Conservation (phyloP, 2,113 vertebrate genomes). For the Eudorcas thomsonii region DNA sequence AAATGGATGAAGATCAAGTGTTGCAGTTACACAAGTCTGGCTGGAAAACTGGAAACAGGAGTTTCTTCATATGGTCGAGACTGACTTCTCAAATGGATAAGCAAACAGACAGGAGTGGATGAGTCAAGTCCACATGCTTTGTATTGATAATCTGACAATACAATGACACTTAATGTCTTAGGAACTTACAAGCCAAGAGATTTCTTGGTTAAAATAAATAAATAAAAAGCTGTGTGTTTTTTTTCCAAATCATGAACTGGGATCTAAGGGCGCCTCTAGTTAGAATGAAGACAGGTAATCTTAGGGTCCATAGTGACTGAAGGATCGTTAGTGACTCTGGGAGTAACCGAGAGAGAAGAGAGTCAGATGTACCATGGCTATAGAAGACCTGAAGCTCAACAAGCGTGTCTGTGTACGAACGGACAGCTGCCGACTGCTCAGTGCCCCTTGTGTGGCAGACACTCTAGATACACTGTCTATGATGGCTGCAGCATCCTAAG, state of each 20-base stretch:
- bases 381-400: neutral
- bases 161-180: neutral
- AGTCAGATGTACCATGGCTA: neutral
- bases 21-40: neutral
- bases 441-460: neutral
- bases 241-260: neutral
- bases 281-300: neutral
- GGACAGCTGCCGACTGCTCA: neutral
- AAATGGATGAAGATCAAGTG: slow-evolving; percentile 37
- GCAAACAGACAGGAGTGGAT: neutral
- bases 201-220: neutral
- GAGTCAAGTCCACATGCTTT: neutral
- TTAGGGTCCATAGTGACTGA: neutral
- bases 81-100: neutral
- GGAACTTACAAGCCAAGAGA: neutral
- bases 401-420: accelerated
- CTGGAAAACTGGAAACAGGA: neutral
- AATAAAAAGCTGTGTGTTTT: neutral
- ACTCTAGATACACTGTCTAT: neutral
- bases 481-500: neutral
- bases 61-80: neutral
- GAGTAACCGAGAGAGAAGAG: neutral
- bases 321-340: neutral
- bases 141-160: neutral
- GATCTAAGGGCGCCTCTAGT: neutral